Percentiles rank a stretch among this genome's conserved stretches.
Evolutionary conservation across 2,888 invertebrate species (phyloP).

Genomic region (Steinernema scapterisci): DNA sequence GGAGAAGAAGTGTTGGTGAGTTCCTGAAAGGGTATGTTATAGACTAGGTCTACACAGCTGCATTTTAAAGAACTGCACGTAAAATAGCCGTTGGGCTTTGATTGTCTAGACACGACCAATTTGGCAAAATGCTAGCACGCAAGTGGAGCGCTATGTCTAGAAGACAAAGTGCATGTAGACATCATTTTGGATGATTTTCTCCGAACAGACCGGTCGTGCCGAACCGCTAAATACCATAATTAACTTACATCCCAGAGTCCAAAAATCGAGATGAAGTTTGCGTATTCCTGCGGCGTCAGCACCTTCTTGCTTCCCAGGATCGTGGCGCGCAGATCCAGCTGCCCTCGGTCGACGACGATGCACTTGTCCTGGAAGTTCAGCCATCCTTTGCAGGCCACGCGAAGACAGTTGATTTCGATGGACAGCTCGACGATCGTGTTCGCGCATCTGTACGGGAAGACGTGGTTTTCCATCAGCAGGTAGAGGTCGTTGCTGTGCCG

Average conservation of each 20-base stretch:
- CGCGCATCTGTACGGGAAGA: not conserved
- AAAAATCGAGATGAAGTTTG: not conserved
- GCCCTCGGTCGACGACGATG: not conserved
- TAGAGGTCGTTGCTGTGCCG: not conserved
- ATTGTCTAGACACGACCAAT: no score
- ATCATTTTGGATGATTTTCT: no score
- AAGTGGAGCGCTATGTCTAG: no score
- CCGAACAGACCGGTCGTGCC: no score
- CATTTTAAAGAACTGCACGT: no score
- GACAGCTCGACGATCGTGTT: constrained; percentile 3
- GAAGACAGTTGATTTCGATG: not conserved
- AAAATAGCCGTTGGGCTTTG: no score
- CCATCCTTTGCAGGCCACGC: not conserved
- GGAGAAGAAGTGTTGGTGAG: no score
- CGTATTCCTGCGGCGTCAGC: not conserved
- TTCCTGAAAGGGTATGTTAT: no score
- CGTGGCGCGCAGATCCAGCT: not conserved
- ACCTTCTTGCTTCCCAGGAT: not conserved
- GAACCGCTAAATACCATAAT: not conserved
- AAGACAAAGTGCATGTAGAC: no score
- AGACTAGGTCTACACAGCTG: no score
- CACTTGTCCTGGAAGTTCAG: not conserved
- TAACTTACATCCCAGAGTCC: constrained; percentile 8
- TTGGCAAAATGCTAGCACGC: no score
- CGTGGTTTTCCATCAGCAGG: not conserved